Percentiles rank a stretch among this genome's conserved stretches.
These are phyloP conservation scores for Apodemia mormo DNA, from an alignment of 2,888 invertebrate species.

Conservation along the genomic window DNA sequence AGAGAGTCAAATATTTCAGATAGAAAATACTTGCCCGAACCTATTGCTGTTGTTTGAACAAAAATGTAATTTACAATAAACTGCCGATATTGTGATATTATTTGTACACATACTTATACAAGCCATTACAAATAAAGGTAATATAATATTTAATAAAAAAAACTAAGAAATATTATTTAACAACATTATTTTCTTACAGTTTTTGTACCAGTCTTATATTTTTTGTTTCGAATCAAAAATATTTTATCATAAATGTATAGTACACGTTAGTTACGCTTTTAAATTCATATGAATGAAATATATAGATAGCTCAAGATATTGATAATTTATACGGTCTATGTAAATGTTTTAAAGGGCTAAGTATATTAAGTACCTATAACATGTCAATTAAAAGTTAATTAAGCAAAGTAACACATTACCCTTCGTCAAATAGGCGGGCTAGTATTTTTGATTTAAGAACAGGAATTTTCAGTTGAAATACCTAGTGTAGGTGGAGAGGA, in stretches of 20 bases:
- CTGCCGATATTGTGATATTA: slow-evolving; percentile 45
- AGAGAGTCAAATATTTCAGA: slow-evolving; percentile 1
- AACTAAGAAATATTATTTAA: slow-evolving; percentile 21
- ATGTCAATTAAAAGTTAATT: slow-evolving; percentile 25
- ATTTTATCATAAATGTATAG: slow-evolving; percentile 21
- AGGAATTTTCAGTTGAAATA: slow-evolving; percentile 17
- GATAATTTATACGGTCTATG: slow-evolving; percentile 7
- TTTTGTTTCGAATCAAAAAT: background rate
- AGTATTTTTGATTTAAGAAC: slow-evolving; percentile 45
- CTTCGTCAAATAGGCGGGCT: slow-evolving; percentile 41
- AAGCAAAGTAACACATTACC: background rate
- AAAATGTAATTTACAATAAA: slow-evolving; percentile 29
- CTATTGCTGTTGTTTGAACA: slow-evolving; percentile 21
- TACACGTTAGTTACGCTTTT: background rate
- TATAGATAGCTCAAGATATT: slow-evolving; percentile 5
- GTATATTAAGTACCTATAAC: slow-evolving; percentile 20
- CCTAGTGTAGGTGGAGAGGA: slow-evolving; percentile 14
- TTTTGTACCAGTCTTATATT: background rate
- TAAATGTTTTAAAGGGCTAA: slow-evolving; percentile 15
- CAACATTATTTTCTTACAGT: background rate
- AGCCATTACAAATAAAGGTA: slow-evolving; percentile 15
- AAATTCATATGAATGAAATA: background rate
- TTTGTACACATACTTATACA: slow-evolving; percentile 31
- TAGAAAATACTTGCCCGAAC: slow-evolving; percentile 43
- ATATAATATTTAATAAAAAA: slow-evolving; percentile 20